Conservation (phyloP, 2,888 invertebrate species). For the Parnassius apollo region DNA sequence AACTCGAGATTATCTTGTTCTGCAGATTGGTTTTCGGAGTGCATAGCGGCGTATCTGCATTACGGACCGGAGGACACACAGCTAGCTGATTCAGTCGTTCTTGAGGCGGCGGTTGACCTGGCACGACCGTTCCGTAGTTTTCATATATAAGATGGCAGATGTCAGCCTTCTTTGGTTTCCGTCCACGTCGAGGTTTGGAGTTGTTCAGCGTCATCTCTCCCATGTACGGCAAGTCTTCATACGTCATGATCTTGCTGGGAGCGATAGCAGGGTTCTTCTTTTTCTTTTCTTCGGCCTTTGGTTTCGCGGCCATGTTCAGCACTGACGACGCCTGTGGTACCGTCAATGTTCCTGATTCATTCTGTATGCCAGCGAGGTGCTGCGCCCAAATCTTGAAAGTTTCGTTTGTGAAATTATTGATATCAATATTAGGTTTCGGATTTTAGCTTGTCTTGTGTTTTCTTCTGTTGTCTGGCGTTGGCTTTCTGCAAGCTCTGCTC, state of each 20-base stretch:
- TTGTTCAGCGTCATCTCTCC: conserved; percentile 95
- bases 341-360: conserved; percentile 66
- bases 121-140: conserved; percentile 93
- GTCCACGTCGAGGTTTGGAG: conserved; percentile 90
- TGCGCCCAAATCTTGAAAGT: conserved; percentile 88
- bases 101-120: conserved; percentile 84
- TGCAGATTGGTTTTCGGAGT: conserved; percentile 83
- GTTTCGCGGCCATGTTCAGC: conserved; percentile 51
- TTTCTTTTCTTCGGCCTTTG: conserved; percentile 58
- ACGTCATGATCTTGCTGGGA: conserved; percentile 83
- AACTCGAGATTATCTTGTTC: conserved; percentile 85
- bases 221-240: conserved; percentile 94
- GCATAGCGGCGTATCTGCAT: conserved; percentile 41
- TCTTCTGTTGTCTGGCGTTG: conserved; percentile 59
- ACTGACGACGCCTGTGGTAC: conserved; percentile 45
- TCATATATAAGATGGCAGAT: conserved; percentile 95
- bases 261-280: conserved; percentile 66
- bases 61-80: conserved; percentile 50
- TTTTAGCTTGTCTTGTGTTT: conserved; percentile 59
- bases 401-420: conserved; percentile 79
- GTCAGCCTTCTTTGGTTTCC: conserved; percentile 95
- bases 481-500: conserved; percentile 85
- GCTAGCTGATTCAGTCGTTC: conserved; percentile 59
- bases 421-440: conserved; percentile 59
- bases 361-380: conserved; percentile 87